phyloP scores from a whole-genome alignment of 2,113 vertebrate genomes.

The Tragelaphus imberbis region DNA sequence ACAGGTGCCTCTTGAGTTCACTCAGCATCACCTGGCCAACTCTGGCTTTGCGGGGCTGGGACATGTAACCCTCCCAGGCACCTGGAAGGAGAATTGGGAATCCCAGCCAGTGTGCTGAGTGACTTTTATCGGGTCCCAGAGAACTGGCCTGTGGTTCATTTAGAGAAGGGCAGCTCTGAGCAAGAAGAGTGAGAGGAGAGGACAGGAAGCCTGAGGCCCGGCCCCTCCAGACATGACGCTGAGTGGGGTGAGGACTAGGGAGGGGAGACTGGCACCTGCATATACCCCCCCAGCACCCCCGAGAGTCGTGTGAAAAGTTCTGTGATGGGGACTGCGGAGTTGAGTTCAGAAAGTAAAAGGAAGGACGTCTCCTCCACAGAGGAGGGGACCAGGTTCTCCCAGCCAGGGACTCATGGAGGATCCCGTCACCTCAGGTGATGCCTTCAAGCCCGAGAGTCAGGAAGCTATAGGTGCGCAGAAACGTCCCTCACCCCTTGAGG shows the following conservation, averaged over 20 bases:
- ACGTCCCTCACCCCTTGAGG: background rate
- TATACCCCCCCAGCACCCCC: fast-evolving
- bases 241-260: background rate
- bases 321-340: background rate
- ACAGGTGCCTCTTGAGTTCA: background rate
- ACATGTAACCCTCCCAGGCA: background rate
- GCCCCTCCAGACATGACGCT: background rate
- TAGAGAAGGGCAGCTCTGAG: background rate
- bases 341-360: background rate
- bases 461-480: background rate
- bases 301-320: fast-evolving
- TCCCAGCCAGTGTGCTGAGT: background rate
- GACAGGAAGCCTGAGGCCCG: background rate
- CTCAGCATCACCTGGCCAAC: background rate
- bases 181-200: background rate
- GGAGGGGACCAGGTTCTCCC: fast-evolving
- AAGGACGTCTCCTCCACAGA: background rate
- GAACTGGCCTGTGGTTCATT: background rate
- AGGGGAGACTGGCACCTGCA: too few relatives aligned
- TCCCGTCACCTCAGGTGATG: background rate
- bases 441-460: background rate
- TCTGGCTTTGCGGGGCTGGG: background rate
- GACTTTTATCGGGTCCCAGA: background rate
- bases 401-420: background rate
- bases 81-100: background rate